Evolutionary conservation across 2,113 vertebrate genomes (phyloP).

Genomic region (Pogona vitticeps): DNA sequence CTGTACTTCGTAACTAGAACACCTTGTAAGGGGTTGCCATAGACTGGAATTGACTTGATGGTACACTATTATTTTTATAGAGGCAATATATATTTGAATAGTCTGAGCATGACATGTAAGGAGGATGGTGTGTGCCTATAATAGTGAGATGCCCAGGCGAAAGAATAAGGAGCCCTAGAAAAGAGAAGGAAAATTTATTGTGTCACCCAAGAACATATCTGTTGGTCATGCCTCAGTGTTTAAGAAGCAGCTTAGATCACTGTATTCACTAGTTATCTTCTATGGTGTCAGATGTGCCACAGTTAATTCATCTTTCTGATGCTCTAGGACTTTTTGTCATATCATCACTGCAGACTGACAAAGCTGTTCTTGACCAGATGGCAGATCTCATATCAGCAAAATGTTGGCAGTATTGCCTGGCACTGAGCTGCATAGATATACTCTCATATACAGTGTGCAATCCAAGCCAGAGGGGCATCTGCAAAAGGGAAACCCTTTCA

Average conservation of each 20-base stretch:
- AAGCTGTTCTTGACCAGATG: slow-evolving; percentile 2
- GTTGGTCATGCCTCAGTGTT: not conserved
- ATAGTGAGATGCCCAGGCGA: not conserved
- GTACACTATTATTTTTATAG: no score
- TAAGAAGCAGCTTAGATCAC: not conserved
- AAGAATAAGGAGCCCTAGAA: not conserved
- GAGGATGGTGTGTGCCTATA: not conserved
- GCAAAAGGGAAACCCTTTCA: slow-evolving; percentile 25
- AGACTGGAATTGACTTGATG: no score
- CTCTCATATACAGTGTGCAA: slow-evolving; percentile 51
- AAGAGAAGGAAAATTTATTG: not conserved
- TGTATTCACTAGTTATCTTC: not conserved
- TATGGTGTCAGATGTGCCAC: not conserved
- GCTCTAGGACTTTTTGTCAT: not conserved
- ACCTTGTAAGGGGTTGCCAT: no score
- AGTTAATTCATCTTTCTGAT: not conserved
- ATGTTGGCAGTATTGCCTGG: slow-evolving; percentile 16
- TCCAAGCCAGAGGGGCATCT: slow-evolving; percentile 44
- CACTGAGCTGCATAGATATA: slow-evolving; percentile 39
- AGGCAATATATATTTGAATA: not conserved
- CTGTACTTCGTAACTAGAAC: no score
- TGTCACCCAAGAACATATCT: not conserved
- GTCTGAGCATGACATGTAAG: not conserved
- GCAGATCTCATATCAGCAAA: slow-evolving; percentile 58
- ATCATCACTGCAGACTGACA: not conserved